A percentile compares a stretch with the other conserved stretches of the same genome.
These are phyloP conservation scores for Blennius ocellaris DNA, from an alignment of 2,113 vertebrate species.

Conservation along the genomic window DNA sequence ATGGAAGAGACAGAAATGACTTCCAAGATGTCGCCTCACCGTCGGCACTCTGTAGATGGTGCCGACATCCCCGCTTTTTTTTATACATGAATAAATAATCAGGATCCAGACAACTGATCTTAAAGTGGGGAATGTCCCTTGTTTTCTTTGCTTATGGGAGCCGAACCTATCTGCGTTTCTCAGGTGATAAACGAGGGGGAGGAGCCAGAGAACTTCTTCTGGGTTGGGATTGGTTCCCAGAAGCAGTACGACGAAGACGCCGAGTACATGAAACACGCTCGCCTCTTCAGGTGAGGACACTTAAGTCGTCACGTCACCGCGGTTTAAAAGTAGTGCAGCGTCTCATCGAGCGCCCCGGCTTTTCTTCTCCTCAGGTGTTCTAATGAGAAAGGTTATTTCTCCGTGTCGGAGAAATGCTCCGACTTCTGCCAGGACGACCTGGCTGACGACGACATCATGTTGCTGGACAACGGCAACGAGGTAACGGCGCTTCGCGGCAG, in stretches of 20 bases:
- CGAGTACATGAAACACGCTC: slow-evolving; percentile 94
- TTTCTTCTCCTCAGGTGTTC: slow-evolving; percentile 87
- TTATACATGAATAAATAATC: no score
- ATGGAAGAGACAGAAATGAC: no score
- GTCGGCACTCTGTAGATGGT: no score
- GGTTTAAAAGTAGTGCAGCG: no score
- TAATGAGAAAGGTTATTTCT: slow-evolving; percentile 97
- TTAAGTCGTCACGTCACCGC: no score
- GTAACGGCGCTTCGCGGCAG: slow-evolving; percentile 62
- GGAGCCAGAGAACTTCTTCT: slow-evolving; percentile 99
- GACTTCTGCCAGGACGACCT: slow-evolving; percentile 98
- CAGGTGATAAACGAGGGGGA: slow-evolving; percentile 98
- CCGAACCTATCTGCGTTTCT: no score
- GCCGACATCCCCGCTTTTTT: no score
- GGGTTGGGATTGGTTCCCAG: slow-evolving; percentile 96
- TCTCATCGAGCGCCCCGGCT: background rate
- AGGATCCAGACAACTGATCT: no score
- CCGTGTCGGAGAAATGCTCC: slow-evolving; percentile 96
- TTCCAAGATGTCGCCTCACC: no score
- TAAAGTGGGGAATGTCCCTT: no score
- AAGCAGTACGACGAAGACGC: slow-evolving; percentile 95
- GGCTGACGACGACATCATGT: slow-evolving; percentile 98
- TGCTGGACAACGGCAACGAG: slow-evolving; percentile 96
- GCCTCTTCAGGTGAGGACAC: slow-evolving; percentile 91
- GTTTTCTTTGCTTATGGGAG: no score